Evolutionary conservation across 1,140 invertebrate genomes (phyloP).

Genomic region (Rhizoglyphus robini): DNA sequence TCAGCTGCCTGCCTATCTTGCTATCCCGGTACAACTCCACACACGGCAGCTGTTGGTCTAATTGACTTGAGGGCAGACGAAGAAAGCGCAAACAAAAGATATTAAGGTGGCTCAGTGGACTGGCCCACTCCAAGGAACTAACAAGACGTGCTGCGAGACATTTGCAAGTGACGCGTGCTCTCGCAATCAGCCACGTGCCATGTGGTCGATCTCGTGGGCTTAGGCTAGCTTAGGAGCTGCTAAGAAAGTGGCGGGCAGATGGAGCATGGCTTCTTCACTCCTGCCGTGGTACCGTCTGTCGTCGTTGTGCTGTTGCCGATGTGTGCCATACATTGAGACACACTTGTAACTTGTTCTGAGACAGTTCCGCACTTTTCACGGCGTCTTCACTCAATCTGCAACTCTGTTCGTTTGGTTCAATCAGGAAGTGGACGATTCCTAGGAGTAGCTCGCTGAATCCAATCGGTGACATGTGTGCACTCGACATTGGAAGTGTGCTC

Average conservation of each 20-base stretch:
- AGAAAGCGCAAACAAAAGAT: slow-evolving; percentile 7
- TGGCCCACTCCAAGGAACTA: too few species aligned
- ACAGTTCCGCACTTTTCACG: too few species aligned
- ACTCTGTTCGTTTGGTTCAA: neutral
- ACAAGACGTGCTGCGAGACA: neutral
- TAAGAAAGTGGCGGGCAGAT: slow-evolving; percentile 12
- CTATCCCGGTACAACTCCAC: neutral
- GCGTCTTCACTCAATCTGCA: neutral
- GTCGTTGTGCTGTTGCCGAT: neutral
- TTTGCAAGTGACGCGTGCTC: slow-evolving; percentile 7
- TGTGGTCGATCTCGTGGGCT: neutral
- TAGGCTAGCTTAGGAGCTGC: neutral
- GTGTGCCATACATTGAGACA: neutral
- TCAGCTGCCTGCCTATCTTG: neutral
- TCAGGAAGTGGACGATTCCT: neutral
- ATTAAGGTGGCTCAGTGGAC: slow-evolving; percentile 2
- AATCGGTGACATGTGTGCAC: neutral
- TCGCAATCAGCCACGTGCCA: slow-evolving; percentile 12
- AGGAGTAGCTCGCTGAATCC: neutral
- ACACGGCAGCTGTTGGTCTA: slow-evolving; percentile 5
- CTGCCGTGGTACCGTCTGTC: neutral
- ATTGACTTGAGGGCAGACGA: slow-evolving; percentile 13
- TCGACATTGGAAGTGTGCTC: neutral
- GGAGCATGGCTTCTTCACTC: neutral
- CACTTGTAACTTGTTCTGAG: too few species aligned